Base-by-base conservation (phyloP, 2,888 invertebrate genomes). In the Idaea biselata region DNA sequence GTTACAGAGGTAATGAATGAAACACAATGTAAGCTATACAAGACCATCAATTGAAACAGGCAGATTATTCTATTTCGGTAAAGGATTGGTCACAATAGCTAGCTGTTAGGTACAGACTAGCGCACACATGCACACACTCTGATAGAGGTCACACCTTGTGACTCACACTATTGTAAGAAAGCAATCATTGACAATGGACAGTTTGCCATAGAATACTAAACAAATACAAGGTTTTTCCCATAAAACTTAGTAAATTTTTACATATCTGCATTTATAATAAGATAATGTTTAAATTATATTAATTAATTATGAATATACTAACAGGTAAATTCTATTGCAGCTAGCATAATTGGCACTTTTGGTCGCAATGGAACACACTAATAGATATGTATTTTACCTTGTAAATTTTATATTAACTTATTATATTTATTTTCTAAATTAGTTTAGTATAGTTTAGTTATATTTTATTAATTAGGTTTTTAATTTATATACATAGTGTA, bases 101-200 rank as follows among this genome's bases (percentile, higher is more conserved):
- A 66, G 73, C 68, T 69, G 67, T 72, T 78, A 68, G 72, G 65
- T 67, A 62, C 66, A 56, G 18, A 16, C 69, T 70, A 73, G 60
- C 71, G 67, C 71, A 74, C 74, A 67, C 68, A 76, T 64, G 71
- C 68, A 71, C 68, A 78, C 62, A 67, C 63, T 68, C 57, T 61
- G 60, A 63, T 56, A 56, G 14, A 44, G 79, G 87, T 81, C 89
- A 89, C 89, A 88, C 89, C 89, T 89, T 81, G 74, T 91, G 90
- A 90, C 77, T 89, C 90, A 90, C 81, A 58, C 74, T 65, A 81
- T 82, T 85, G 81, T 84, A 77, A 74, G 64, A 66, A 69, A 68
- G 63, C 70, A 77, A 78, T 79, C 76, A 75, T 64, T 68, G 70
- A 65, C 67, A 72, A 72, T 71, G 54, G 64, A 58, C 58, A 64